A percentile compares a stretch with the other conserved stretches of the same genome.
Conservation (phyloP, 2,888 invertebrate species). For the Agrilus mali region DNA sequence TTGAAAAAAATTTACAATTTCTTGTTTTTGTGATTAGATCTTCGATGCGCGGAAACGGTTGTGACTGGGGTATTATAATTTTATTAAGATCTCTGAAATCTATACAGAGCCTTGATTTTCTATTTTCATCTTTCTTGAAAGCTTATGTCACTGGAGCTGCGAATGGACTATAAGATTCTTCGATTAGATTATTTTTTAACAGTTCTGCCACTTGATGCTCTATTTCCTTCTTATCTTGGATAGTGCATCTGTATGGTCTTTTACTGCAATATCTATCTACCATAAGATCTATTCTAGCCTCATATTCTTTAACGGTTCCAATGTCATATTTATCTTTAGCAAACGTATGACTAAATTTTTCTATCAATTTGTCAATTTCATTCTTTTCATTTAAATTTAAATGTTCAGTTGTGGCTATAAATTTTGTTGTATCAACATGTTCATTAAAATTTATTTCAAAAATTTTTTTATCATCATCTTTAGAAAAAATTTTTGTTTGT, state of each 20-base stretch:
- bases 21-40: too few species aligned
- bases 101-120: too few species aligned
- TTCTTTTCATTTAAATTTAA: conserved; percentile 4
- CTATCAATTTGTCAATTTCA: too few species aligned
- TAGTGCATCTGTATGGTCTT: conserved; percentile 10
- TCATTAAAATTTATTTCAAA: conserved; percentile 3
- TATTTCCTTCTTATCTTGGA: conserved; percentile 12
- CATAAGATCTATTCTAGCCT: conserved; percentile 14
- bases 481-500: too few species aligned
- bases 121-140: too few species aligned
- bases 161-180: too few species aligned
- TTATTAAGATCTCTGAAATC: too few species aligned
- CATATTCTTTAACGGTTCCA: conserved; percentile 16
- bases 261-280: conserved; percentile 12
- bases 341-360: conserved; percentile 11
- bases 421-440: neutral
- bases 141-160: too few species aligned
- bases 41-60: too few species aligned
- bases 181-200: too few species aligned
- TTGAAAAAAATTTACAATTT: too few species aligned
- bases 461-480: conserved; percentile 4
- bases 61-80: too few species aligned
- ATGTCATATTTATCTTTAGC: conserved; percentile 19
- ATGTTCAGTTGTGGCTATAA: conserved; percentile 1
- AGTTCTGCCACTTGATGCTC: conserved; percentile 2